A percentile compares a stretch with the other conserved stretches of the same genome.
Evolutionary conservation across 2,888 invertebrate species (phyloP).

Genomic region (Entomobrya proxima): DNA sequence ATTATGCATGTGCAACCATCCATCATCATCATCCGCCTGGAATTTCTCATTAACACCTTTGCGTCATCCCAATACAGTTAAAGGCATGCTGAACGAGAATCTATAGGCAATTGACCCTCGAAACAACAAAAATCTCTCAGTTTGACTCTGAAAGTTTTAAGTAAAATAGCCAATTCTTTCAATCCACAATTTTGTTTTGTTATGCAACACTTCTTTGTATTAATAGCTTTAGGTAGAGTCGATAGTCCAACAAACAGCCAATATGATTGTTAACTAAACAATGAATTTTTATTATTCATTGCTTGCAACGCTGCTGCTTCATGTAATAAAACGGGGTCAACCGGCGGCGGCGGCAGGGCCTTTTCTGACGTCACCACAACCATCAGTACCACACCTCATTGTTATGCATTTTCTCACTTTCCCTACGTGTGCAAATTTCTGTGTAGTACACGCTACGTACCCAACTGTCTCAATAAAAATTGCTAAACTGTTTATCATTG

Average conservation of each 20-base stretch:
- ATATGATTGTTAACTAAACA: too few species aligned
- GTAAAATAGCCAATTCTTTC: too few species aligned
- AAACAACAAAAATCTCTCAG: constrained; percentile 1
- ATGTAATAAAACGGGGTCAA: constrained; percentile 69
- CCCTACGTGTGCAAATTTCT: constrained; percentile 52
- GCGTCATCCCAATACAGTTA: too few species aligned
- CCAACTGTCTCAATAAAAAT: constrained; percentile 5
- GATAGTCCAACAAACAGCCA: not conserved
- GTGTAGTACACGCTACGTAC: not conserved
- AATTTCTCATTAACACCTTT: constrained; percentile 26
- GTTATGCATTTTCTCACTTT: constrained; percentile 65
- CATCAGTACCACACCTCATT: constrained; percentile 23
- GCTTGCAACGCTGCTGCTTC: too few species aligned
- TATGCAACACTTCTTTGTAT: not conserved
- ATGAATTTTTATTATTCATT: too few species aligned
- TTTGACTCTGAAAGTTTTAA: too few species aligned
- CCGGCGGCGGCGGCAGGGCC: constrained; percentile 66
- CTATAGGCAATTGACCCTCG: constrained; percentile 45
- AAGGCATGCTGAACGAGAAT: not conserved
- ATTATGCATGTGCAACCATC: too few species aligned
- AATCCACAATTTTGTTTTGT: not conserved
- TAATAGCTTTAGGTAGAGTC: too few species aligned
- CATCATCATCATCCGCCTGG: too few species aligned
- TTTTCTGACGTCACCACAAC: constrained; percentile 69
- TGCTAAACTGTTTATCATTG: not conserved